A percentile compares a stretch with the other conserved stretches of the same genome.
These are phyloP conservation scores for Drosophila biarmipes DNA, from an alignment of 1,140 invertebrate genomes.

Conservation along the genomic window DNA sequence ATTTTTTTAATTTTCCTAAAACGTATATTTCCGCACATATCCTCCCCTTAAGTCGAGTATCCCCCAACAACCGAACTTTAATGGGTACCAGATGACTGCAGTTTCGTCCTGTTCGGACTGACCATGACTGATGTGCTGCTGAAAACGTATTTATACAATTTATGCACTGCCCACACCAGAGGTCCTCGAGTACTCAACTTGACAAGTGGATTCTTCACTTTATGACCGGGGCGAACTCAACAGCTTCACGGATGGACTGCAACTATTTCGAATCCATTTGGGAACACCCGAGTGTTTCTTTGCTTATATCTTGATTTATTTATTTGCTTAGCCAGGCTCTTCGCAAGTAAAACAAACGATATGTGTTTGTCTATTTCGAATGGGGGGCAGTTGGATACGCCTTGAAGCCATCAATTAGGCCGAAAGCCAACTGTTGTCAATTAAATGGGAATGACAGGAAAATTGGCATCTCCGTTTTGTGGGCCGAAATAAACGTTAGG, in stretches of 20 bases:
- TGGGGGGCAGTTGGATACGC: neutral
- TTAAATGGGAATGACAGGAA: constrained; percentile 61
- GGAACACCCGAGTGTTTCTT: constrained; percentile 19
- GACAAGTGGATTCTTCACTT: constrained; percentile 53
- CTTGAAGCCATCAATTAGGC: constrained; percentile 63
- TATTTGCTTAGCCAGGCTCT: constrained; percentile 33
- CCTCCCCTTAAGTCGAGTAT: neutral
- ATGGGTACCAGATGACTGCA: constrained; percentile 20
- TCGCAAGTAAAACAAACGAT: constrained; percentile 13
- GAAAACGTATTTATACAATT: constrained; percentile 70
- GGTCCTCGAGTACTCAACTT: constrained; percentile 25
- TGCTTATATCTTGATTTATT: constrained; percentile 49
- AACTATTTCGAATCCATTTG: constrained; percentile 45
- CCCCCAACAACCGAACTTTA: neutral
- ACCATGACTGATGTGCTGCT: constrained; percentile 57
- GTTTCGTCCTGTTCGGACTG: constrained; percentile 18
- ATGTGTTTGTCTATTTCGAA: neutral
- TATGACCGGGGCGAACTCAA: constrained; percentile 30
- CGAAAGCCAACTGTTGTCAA: constrained; percentile 64
- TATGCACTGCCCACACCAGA: constrained; percentile 67
- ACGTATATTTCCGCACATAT: too few species aligned
- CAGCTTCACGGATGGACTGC: constrained; percentile 36
- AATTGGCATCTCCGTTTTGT: constrained; percentile 42
- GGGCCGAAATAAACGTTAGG: constrained; percentile 53
- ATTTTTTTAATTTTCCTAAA: too few species aligned